phyloP scores from a whole-genome alignment of 1,140 invertebrate species.

The Drosophila albomicans region DNA sequence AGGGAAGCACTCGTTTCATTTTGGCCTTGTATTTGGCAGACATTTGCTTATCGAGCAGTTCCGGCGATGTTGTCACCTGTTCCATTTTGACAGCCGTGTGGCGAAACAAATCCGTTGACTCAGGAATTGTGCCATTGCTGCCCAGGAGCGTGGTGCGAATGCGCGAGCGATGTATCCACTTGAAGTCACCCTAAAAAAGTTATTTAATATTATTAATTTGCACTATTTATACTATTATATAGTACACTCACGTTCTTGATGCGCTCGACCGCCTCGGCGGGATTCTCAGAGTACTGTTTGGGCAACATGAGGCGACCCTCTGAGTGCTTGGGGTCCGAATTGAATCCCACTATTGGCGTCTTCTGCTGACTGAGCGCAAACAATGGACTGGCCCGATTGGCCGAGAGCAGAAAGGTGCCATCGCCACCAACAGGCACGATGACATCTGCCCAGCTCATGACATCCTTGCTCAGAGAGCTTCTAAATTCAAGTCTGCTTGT shows the following conservation, averaged over 20 bases:
- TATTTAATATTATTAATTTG: background rate
- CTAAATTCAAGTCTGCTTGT: slow-evolving; percentile 85
- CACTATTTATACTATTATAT: slow-evolving; percentile 64
- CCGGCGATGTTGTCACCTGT: slow-evolving; percentile 71
- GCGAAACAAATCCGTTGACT: slow-evolving; percentile 77
- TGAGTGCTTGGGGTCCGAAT: slow-evolving; percentile 97
- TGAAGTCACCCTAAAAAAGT: slow-evolving; percentile 88
- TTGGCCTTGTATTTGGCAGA: slow-evolving; percentile 75
- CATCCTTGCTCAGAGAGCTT: slow-evolving; percentile 87
- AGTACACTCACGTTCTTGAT: slow-evolving; percentile 87
- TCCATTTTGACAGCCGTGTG: slow-evolving; percentile 81
- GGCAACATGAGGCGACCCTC: slow-evolving; percentile 97
- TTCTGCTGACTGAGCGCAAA: slow-evolving; percentile 86
- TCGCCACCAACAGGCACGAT: slow-evolving; percentile 98
- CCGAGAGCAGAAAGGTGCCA: slow-evolving; percentile 98
- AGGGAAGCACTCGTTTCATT: slow-evolving; percentile 85
- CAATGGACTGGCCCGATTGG: slow-evolving; percentile 86
- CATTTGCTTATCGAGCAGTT: slow-evolving; percentile 59
- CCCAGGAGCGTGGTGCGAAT: slow-evolving; percentile 94
- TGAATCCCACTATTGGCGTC: slow-evolving; percentile 98
- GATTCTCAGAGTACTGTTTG: slow-evolving; percentile 89
- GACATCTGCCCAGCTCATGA: slow-evolving; percentile 96
- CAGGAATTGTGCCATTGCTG: slow-evolving; percentile 85
- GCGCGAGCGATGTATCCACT: slow-evolving; percentile 93
- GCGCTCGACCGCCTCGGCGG: slow-evolving; percentile 90